Conservation (phyloP, 2,888 invertebrate genomes). For the Theretra japonica region DNA sequence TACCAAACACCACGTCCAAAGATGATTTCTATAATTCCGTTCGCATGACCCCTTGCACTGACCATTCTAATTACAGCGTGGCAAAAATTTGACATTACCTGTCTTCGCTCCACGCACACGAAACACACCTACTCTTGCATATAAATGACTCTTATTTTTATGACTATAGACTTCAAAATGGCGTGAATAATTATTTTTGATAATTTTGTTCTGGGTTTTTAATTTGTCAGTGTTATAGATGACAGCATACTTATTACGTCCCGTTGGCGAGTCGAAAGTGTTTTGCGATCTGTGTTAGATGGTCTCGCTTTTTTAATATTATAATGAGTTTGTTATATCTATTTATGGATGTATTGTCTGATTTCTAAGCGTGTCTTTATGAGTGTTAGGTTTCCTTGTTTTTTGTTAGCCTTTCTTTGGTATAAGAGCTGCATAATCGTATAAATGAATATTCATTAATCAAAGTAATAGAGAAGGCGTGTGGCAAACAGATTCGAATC, state of each 20-base stretch:
- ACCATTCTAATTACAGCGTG: slow-evolving; percentile 75
- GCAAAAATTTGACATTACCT: slow-evolving; percentile 74
- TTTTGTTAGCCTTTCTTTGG: not conserved
- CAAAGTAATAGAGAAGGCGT: too few relatives aligned
- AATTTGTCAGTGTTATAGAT: slow-evolving; percentile 81
- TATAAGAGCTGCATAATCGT: too few relatives aligned
- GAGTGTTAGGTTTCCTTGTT: not conserved
- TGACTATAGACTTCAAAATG: slow-evolving; percentile 42
- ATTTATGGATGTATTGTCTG: slow-evolving; percentile 3
- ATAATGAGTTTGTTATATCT: slow-evolving; percentile 33
- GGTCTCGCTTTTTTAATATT: slow-evolving; percentile 32
- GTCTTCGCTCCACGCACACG: slow-evolving; percentile 53
- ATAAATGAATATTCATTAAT: too few relatives aligned
- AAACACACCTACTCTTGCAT: slow-evolving; percentile 49
- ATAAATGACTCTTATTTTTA: slow-evolving; percentile 37
- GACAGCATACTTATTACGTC: slow-evolving; percentile 75
- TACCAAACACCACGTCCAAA: slow-evolving; percentile 43
- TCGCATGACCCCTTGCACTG: slow-evolving; percentile 78
- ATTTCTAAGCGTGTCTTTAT: not conserved
- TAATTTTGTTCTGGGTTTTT: slow-evolving; percentile 57
- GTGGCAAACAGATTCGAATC: too few relatives aligned
- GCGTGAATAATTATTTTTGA: not conserved
- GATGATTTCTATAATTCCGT: slow-evolving; percentile 73
- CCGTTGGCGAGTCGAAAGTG: slow-evolving; percentile 39
- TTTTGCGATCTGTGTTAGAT: slow-evolving; percentile 35